Evolutionary conservation across 2,113 vertebrate species (phyloP).

Genomic region (Triplophysa tibetana): DNA sequence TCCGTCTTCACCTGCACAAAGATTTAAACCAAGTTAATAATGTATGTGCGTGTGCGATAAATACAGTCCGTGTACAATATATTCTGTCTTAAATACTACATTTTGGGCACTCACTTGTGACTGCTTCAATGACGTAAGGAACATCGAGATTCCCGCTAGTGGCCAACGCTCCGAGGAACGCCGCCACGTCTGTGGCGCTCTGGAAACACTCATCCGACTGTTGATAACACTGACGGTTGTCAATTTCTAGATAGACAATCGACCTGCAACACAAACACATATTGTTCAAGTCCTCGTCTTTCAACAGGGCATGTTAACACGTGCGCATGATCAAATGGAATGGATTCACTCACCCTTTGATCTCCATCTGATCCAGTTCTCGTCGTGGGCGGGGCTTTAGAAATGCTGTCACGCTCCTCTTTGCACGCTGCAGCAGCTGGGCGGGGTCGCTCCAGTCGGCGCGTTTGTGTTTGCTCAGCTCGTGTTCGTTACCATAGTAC

Average conservation of each 20-base stretch:
- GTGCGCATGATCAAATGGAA: neutral
- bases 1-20: slow-evolving; percentile 79
- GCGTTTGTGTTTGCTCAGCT: slow-evolving; percentile 90
- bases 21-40: slow-evolving; percentile 1
- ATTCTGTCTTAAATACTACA: neutral
- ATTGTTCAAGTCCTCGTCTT: too few relatives aligned
- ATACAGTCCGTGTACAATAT: neutral
- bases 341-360: slow-evolving; percentile 80
- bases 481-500: slow-evolving; percentile 88
- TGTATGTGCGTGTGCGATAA: neutral
- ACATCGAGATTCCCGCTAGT: slow-evolving; percentile 90
- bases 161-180: slow-evolving; percentile 91
- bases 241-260: slow-evolving; percentile 92
- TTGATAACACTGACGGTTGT: slow-evolving; percentile 94
- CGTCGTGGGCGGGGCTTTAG: slow-evolving; percentile 68
- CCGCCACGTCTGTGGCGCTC: slow-evolving; percentile 89
- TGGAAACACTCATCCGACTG: slow-evolving; percentile 91
- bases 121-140: slow-evolving; percentile 88
- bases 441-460: slow-evolving; percentile 75
- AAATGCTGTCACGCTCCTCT: slow-evolving; percentile 66
- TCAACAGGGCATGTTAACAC: neutral
- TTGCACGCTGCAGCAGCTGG: slow-evolving; percentile 68
- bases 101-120: slow-evolving; percentile 83
- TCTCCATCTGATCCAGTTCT: slow-evolving; percentile 88
- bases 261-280: slow-evolving; percentile 72